These are phyloP conservation scores for Pollenia amentaria DNA, from an alignment of 2,888 invertebrate genomes.

Conservation along the genomic window DNA sequence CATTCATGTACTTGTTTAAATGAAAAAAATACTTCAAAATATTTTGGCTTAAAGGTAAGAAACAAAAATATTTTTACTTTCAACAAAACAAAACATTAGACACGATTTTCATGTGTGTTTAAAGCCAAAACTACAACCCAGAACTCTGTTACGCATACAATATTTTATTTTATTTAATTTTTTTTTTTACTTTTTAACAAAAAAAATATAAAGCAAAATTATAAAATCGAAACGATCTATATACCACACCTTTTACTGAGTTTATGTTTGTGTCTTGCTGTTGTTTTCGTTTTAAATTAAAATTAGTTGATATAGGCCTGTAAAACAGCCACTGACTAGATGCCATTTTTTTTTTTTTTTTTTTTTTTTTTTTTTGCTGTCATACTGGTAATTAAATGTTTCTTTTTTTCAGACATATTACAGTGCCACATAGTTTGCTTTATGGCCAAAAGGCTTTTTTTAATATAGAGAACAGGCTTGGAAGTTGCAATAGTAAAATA, in stretches of 20 bases:
- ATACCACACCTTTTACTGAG: conserved; percentile 62
- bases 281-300: conserved; percentile 17
- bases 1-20: neutral
- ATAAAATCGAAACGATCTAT: conserved; percentile 36
- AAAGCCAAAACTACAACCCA: conserved; percentile 19
- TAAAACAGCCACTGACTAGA: conserved; percentile 55
- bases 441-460: conserved; percentile 47
- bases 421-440: conserved; percentile 11
- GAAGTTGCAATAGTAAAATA: conserved; percentile 36
- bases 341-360: conserved; percentile 11
- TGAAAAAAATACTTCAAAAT: neutral
- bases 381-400: conserved; percentile 69
- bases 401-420: conserved; percentile 28
- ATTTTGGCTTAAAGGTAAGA: conserved; percentile 33
- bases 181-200: conserved; percentile 9
- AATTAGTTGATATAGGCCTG: conserved; percentile 69
- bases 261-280: conserved; percentile 19
- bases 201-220: conserved; percentile 14
- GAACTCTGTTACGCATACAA: conserved; percentile 61
- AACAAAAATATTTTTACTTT: conserved; percentile 32
- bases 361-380: conserved; percentile 39
- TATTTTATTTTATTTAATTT: conserved; percentile 34
- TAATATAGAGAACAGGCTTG: neutral
- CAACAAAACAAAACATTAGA: conserved; percentile 40
- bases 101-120: conserved; percentile 69